phyloP scores from a whole-genome alignment of 2,113 vertebrate genomes.

The Cyprinodon brontotheroides region DNA sequence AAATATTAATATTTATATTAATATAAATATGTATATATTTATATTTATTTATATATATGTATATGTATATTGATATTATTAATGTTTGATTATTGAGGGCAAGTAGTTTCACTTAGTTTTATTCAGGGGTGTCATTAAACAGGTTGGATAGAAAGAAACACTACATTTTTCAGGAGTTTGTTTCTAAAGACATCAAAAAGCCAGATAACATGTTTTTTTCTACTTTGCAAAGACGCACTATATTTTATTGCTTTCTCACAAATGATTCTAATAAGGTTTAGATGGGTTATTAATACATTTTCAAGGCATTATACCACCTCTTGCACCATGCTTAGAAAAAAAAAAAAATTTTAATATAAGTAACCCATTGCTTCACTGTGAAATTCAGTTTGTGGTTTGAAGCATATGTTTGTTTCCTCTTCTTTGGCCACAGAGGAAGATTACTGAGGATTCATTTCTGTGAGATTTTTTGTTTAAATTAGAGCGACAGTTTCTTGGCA shows the following conservation, averaged over 20 bases:
- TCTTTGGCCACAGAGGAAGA: slow-evolving; percentile 2
- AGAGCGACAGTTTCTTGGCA: slow-evolving; percentile 32
- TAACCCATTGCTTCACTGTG: slow-evolving; percentile 36
- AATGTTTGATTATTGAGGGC: not conserved
- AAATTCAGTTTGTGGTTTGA: slow-evolving; percentile 35
- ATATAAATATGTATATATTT: too few relatives aligned
- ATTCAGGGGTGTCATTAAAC: not conserved
- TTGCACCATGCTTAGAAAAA: slow-evolving; percentile 22
- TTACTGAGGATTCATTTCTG: slow-evolving; percentile 61
- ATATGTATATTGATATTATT: not conserved
- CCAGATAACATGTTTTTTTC: not conserved
- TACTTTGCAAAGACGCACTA: not conserved
- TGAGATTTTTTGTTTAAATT: slow-evolving; percentile 59
- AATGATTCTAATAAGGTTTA: not conserved
- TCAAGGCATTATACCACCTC: not conserved
- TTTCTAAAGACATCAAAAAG: too few relatives aligned
- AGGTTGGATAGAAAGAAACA: not conserved
- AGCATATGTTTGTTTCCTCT: slow-evolving; percentile 29
- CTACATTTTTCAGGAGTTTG: not conserved
- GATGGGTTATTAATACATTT: not conserved
- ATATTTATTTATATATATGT: too few relatives aligned
- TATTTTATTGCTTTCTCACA: not conserved
- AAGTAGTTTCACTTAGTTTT: not conserved
- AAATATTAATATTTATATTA: too few relatives aligned
- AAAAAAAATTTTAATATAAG: slow-evolving; percentile 38